Evolutionary conservation across 2,888 invertebrate species (phyloP).

Genomic region (Thymelicus lineola): DNA sequence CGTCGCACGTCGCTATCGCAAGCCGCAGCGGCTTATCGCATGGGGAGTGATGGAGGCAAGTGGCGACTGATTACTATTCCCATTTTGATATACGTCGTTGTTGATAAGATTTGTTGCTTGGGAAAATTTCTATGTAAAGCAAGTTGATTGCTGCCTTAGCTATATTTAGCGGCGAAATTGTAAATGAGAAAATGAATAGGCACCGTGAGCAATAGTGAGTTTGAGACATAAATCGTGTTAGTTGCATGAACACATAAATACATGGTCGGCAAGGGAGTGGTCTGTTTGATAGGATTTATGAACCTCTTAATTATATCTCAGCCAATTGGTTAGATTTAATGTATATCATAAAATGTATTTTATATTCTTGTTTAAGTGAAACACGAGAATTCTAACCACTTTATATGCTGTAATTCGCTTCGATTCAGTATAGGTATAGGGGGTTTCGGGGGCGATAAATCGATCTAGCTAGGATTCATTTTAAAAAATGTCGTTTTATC

Average conservation of each 20-base stretch:
- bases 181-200: conserved; percentile 24
- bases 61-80: conserved; percentile 28
- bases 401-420: no score
- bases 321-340: conserved; percentile 1
- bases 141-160: conserved; percentile 25
- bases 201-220: conserved; percentile 11
- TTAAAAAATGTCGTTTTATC: no score
- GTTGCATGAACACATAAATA: not conserved
- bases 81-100: conserved; percentile 31
- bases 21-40: conserved; percentile 23
- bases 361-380: no score
- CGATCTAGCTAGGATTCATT: no score
- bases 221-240: conserved; percentile 17
- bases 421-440: no score
- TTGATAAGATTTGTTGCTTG: conserved; percentile 34
- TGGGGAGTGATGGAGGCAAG: conserved; percentile 10
- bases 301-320: conserved; percentile 1
- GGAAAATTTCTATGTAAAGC: conserved; percentile 22
- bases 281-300: not conserved
- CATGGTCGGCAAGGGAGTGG: conserved; percentile 4
- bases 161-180: conserved; percentile 29
- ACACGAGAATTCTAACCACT: no score
- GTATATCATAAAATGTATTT: not conserved
- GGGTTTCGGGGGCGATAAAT: no score
- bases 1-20: conserved; percentile 7